A percentile compares a stretch with the other conserved stretches of the same genome.
These are phyloP conservation scores for Cladorhizidae sp. DNA, from an alignment of 37 sponge, comb jelly and placozoan species.

Conservation along the genomic window DNA sequence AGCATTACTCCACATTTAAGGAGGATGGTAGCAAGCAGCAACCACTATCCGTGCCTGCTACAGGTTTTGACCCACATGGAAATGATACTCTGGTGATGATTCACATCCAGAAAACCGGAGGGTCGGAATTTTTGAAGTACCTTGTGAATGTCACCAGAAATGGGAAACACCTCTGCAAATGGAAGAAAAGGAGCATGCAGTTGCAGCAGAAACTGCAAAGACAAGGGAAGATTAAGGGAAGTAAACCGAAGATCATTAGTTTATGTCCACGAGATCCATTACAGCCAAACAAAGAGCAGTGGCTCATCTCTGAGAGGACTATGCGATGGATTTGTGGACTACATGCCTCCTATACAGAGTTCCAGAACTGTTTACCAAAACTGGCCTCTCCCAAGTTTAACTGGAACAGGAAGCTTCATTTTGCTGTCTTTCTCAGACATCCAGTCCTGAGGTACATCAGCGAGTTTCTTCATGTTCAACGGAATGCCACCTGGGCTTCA, in stretches of 20 bases:
- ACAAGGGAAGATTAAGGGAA: background rate
- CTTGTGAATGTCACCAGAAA: conserved; percentile 27
- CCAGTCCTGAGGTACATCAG: conserved; percentile 84
- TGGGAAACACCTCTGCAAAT: conserved; percentile 14
- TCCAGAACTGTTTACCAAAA: conserved; percentile 56
- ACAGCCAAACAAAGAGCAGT: conserved; percentile 31
- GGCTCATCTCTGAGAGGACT: conserved; percentile 85
- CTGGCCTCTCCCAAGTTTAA: background rate
- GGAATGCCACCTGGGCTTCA: conserved; percentile 74
- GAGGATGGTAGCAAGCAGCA: background rate
- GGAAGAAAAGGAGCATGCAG: background rate
- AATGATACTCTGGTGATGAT: conserved; percentile 69
- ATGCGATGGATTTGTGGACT: conserved; percentile 87
- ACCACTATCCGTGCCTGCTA: background rate
- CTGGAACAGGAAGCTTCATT: conserved; percentile 28
- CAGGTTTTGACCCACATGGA: conserved; percentile 42
- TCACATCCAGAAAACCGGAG: conserved; percentile 95
- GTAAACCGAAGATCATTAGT: background rate
- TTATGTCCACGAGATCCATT: conserved; percentile 2
- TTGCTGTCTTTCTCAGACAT: conserved; percentile 66
- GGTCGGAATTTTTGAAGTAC: conserved; percentile 66
- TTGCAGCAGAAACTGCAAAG: background rate
- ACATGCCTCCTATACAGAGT: conserved; percentile 76
- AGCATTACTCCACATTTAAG: no score
- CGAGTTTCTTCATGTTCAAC: conserved; percentile 79